Evolutionary conservation across 2,113 vertebrate species (phyloP), one percentile per base, ranked within the genome.

Genomic region (Trogon melanurus): DNA sequence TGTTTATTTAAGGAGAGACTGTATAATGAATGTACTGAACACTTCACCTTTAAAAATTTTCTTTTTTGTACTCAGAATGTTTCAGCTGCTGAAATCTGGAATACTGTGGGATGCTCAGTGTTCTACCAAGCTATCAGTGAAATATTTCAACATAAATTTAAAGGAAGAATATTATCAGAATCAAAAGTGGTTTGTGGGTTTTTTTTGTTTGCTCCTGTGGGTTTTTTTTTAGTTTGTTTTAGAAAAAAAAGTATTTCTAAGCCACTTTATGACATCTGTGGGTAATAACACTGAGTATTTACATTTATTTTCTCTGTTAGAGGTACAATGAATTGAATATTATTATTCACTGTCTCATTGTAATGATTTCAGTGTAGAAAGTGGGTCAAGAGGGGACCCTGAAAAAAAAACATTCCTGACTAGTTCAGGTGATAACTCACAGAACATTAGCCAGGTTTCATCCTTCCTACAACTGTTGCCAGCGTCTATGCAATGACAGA

Each of bases 131-230:
- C 5, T 79, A 72, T 76, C 72, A 53, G 12, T 61, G 14, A 83
- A 76, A 73, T 69, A 32, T 57, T 71, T 58, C 57, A 83, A 26
- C 6, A 13, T 16, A 60, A 34, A 8, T 29, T 34, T 80, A 80
- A 76, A 92, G 7, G 27, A 79, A 79, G 12, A 82, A 65, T 36
- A 3, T 2, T 26, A 58, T 26, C 61, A 62, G 11, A 80, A 36
- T 53, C 2, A 84, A 44, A 91, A 73, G 6, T 23, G 6, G 9
- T 1, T 1, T 1, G 3, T 30, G 9, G 5, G 2, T 17, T 65
- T 30, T 62, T n/a, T 44, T 26, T 4, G 53, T 15, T 9, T 50
- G 11, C 56, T 74, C 57, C 26, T 32, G 11, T 41, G 41, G 5
- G 1, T 3, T 16, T 32, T 36, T 20, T 50, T 26, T 51, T 15